Evolutionary conservation across 1,140 invertebrate species (phyloP).

Genomic region (Caenorhabditis inopinata): DNA sequence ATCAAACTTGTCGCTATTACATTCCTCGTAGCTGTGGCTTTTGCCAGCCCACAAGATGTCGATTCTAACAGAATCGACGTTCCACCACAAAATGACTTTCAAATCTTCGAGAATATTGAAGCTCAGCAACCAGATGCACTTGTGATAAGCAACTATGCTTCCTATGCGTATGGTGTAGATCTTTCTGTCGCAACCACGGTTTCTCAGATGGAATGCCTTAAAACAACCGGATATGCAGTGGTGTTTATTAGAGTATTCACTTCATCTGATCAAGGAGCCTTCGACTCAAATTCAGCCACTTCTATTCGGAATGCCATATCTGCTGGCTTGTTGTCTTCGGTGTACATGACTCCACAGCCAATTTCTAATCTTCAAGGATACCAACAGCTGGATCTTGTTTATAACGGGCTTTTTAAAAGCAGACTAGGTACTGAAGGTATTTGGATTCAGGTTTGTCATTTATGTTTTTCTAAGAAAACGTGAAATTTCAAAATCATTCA

Average conservation of each 20-base stretch:
- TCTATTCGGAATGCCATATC: conserved; percentile 33
- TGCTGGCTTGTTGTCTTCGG: conserved; percentile 38
- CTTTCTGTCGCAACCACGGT: not conserved
- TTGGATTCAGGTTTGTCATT: conserved; percentile 41
- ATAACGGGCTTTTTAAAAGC: conserved; percentile 24
- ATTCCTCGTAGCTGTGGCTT: not conserved
- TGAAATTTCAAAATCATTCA: too few species aligned
- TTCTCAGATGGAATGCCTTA: conserved; percentile 3
- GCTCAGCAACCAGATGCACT: not conserved
- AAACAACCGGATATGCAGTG: conserved; percentile 10
- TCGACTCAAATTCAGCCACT: conserved; percentile 9
- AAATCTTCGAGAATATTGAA: too few species aligned
- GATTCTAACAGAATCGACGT: conserved; percentile 4
- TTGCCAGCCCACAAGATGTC: not conserved
- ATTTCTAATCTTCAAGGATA: conserved; percentile 28
- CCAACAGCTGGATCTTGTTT: conserved; percentile 28
- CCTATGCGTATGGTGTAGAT: not conserved
- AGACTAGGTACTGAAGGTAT: conserved; percentile 39
- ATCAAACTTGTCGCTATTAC: not conserved
- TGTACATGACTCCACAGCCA: conserved; percentile 48
- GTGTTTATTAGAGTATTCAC: conserved; percentile 27
- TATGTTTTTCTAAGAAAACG: too few species aligned
- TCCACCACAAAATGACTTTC: not conserved
- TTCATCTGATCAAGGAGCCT: conserved; percentile 9
- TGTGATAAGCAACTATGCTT: not conserved